phyloP scores from a whole-genome alignment of 2,797 vertebrate species.

The Enteromius paludinosus region DNA sequence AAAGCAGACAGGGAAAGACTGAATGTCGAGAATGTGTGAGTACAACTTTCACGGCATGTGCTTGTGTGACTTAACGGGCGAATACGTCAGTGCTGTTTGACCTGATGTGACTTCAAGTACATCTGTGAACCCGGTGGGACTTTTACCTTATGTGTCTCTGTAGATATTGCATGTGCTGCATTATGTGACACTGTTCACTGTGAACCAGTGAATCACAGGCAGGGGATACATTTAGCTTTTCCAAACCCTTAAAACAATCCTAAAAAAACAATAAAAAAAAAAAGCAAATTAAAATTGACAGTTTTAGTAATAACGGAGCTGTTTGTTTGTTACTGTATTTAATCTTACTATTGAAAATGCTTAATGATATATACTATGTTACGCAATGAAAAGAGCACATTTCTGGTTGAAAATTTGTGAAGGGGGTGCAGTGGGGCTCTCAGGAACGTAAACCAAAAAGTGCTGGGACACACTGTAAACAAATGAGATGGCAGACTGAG shows the following conservation, averaged over 20 bases:
- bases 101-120: constrained; percentile 26
- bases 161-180: neutral
- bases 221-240: neutral
- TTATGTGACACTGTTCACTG: neutral
- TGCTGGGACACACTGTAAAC: neutral
- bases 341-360: neutral
- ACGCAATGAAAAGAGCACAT: neutral
- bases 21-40: constrained; percentile 72
- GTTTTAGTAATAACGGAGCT: neutral
- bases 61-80: neutral
- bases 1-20: constrained; percentile 67
- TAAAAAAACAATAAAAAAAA: neutral
- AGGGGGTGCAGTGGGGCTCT: neutral
- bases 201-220: neutral
- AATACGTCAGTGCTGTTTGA: constrained; percentile 4
- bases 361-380: neutral
- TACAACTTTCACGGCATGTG: constrained; percentile 60
- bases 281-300: no score
- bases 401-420: neutral
- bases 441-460: neutral
- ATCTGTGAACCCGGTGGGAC: constrained; percentile 3
- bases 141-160: neutral
- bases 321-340: no score
- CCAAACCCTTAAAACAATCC: neutral
- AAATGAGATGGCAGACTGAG: constrained; percentile 25